Percentiles rank a stretch among this genome's conserved stretches.
Conservation (phyloP, 2,888 invertebrate species). For the Ceramica pisi region DNA sequence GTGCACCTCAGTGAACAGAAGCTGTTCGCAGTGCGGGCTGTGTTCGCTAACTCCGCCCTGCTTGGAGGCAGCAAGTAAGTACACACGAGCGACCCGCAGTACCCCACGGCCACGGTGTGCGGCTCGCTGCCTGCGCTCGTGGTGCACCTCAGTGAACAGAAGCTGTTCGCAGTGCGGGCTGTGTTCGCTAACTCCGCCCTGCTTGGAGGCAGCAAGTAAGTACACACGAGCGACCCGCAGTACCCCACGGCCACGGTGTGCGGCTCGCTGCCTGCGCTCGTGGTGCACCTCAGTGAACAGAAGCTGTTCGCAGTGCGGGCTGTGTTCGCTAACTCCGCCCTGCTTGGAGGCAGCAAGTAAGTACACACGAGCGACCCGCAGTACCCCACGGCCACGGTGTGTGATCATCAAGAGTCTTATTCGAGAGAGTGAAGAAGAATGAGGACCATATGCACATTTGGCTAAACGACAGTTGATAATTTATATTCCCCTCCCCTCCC, state of each 20-base stretch:
- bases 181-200: constrained; percentile 65
- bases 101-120: constrained; percentile 95
- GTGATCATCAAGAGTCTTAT: constrained; percentile 85
- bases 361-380: constrained; percentile 92
- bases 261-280: constrained; percentile 96
- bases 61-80: constrained; percentile 14
- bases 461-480: no score
- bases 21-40: constrained; percentile 89
- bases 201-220: constrained; percentile 8
- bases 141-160: constrained; percentile 97
- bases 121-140: constrained; percentile 97
- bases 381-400: constrained; percentile 95
- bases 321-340: constrained; percentile 65
- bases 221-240: constrained; percentile 92
- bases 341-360: constrained; percentile 13
- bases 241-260: constrained; percentile 96
- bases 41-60: constrained; percentile 60
- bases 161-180: constrained; percentile 91
- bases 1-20: constrained; percentile 98
- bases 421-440: no score
- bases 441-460: no score
- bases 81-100: constrained; percentile 79
- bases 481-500: no score
- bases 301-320: constrained; percentile 92
- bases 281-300: constrained; percentile 97